These are phyloP conservation scores for Tyrophagus putrescentiae DNA, from an alignment of 1,140 invertebrate genomes.

Conservation along the genomic window DNA sequence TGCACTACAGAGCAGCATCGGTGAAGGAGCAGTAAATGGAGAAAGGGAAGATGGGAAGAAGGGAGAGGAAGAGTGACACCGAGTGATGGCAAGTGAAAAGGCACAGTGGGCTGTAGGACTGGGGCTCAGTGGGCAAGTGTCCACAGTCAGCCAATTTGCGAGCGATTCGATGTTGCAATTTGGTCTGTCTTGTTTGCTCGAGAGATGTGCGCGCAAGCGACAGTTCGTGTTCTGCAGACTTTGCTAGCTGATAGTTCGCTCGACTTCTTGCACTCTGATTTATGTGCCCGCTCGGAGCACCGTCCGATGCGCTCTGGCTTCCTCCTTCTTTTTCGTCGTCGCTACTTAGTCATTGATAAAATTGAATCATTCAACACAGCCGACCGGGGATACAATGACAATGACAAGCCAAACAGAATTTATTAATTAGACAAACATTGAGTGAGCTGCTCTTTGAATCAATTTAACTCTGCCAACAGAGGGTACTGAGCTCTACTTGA, in stretches of 20 bases:
- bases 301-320: background rate
- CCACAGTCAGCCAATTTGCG: too few species aligned
- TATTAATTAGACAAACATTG: constrained; percentile 14
- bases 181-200: background rate
- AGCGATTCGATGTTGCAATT: too few species aligned
- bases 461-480: background rate
- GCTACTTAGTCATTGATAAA: background rate
- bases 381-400: constrained; percentile 5
- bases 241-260: background rate
- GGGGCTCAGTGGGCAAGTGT: background rate
- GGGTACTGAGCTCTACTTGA: background rate
- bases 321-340: background rate
- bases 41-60: too few species aligned
- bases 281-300: too few species aligned
- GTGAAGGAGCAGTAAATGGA: too few species aligned
- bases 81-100: too few species aligned
- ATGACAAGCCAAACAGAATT: constrained; percentile 10
- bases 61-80: too few species aligned
- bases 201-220: too few species aligned
- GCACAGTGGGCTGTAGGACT: too few species aligned
- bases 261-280: background rate
- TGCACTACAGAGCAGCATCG: too few species aligned
- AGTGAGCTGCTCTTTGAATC: background rate
- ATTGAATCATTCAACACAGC: background rate
- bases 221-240: too few species aligned